Conservation (phyloP, 2,888 invertebrate genomes). For the Plemyria rubiginata region DNA sequence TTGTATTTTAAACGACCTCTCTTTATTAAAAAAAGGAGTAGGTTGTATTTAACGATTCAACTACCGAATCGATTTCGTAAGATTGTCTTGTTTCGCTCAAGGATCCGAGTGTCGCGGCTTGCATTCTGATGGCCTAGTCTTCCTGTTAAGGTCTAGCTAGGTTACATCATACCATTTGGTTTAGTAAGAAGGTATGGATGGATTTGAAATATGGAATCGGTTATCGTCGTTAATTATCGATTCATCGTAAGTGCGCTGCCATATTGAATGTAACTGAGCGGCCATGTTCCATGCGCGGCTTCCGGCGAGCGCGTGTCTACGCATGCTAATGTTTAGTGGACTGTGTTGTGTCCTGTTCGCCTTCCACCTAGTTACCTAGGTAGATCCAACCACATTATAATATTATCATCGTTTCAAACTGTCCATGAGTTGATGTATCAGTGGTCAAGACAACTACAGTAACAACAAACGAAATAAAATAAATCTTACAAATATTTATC, state of each 20-base stretch:
- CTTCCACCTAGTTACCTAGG: constrained; percentile 15
- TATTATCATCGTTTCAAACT: constrained; percentile 8
- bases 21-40: constrained; percentile 53
- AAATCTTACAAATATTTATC: too few relatives aligned
- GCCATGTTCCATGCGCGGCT: constrained; percentile 78
- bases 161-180: constrained; percentile 75
- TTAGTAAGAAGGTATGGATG: constrained; percentile 68
- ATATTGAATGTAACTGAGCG: constrained; percentile 77
- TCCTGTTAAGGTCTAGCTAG: constrained; percentile 64
- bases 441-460: too few relatives aligned
- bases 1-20: constrained; percentile 66
- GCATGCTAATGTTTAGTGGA: constrained; percentile 80
- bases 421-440: not conserved
- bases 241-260: constrained; percentile 77
- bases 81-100: constrained; percentile 66
- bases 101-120: constrained; percentile 56
- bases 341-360: constrained; percentile 62
- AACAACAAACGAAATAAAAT: too few relatives aligned
- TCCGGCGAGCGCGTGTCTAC: constrained; percentile 78
- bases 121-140: constrained; percentile 63
- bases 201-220: constrained; percentile 81
- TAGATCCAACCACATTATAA: not conserved
- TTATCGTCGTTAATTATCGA: constrained; percentile 80
- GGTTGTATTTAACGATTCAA: constrained; percentile 56
- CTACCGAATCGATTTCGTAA: constrained; percentile 54